A percentile compares a stretch with the other conserved stretches of the same genome.
Conservation (phyloP, 2,888 invertebrate genomes). For the Steinernema scapterisci region DNA sequence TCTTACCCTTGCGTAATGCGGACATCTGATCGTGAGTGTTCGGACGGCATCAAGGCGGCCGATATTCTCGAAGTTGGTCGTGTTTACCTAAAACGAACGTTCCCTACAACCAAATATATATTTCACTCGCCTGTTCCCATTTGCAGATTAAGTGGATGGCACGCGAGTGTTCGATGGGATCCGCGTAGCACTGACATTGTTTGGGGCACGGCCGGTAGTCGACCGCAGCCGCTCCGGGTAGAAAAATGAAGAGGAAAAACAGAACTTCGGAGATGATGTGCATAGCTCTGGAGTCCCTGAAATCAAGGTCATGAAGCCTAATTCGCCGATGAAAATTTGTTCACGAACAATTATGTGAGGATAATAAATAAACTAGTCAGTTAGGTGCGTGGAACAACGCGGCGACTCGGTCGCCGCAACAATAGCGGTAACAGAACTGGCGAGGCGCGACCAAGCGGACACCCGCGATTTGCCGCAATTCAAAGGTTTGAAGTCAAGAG, state of each 20-base stretch:
- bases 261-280: slow-evolving; percentile 4
- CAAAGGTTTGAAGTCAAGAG: slow-evolving; percentile 21
- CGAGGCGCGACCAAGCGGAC: slow-evolving; percentile 8
- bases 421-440: slow-evolving; percentile 18
- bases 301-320: not conserved
- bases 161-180: slow-evolving; percentile 45
- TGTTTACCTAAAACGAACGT: slow-evolving; percentile 52
- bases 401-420: not conserved
- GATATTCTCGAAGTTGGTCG: slow-evolving; percentile 45
- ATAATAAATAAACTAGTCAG: slow-evolving; percentile 27
- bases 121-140: slow-evolving; percentile 53
- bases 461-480: not conserved
- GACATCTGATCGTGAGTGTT: slow-evolving; percentile 57
- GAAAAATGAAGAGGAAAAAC: slow-evolving; percentile 19
- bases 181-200: slow-evolving; percentile 57
- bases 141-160: slow-evolving; percentile 57
- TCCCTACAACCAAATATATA: not conserved
- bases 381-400: not conserved
- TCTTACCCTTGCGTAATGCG: slow-evolving; percentile 46
- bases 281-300: slow-evolving; percentile 18
- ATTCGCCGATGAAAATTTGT: not conserved
- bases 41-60: slow-evolving; percentile 52
- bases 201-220: slow-evolving; percentile 43
- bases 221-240: not conserved
- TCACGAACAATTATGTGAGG: not conserved